Evolutionary conservation across 2,113 vertebrate genomes (phyloP).

Genomic region (Meleagris gallopavo): DNA sequence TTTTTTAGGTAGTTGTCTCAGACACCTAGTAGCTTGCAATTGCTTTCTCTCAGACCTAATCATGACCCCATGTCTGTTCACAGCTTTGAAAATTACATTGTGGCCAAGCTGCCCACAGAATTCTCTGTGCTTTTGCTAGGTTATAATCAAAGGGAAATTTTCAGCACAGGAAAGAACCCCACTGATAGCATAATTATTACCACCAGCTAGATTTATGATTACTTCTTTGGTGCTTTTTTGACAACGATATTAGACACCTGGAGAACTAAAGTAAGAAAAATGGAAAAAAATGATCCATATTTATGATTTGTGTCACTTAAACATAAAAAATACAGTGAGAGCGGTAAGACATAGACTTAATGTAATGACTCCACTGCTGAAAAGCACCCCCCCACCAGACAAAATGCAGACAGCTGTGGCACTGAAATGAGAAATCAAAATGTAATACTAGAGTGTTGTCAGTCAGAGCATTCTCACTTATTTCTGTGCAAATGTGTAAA

Average conservation of each 20-base stretch:
- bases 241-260: not conserved
- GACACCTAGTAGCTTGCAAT: not conserved
- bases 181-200: slow-evolving; percentile 7
- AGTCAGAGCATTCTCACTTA: not conserved
- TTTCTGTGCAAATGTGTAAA: not conserved
- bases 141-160: slow-evolving; percentile 22
- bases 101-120: slow-evolving; percentile 1
- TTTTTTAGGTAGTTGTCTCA: not conserved
- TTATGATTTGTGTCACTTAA: not conserved
- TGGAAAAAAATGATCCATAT: not conserved
- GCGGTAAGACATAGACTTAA: not conserved
- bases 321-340: not conserved
- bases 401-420: not conserved
- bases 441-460: not conserved
- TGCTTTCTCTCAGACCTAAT: not conserved
- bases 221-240: not conserved
- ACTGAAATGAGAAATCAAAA: not conserved
- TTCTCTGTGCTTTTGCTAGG: not conserved
- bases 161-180: not conserved
- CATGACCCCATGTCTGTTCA: fast-evolving
- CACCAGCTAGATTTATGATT: not conserved
- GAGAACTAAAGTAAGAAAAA: not conserved
- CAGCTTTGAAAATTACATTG: not conserved
- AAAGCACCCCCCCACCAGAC: not conserved
- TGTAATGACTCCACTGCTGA: not conserved